phyloP scores from a whole-genome alignment of 2,113 vertebrate species.

The Raja brachyura region DNA sequence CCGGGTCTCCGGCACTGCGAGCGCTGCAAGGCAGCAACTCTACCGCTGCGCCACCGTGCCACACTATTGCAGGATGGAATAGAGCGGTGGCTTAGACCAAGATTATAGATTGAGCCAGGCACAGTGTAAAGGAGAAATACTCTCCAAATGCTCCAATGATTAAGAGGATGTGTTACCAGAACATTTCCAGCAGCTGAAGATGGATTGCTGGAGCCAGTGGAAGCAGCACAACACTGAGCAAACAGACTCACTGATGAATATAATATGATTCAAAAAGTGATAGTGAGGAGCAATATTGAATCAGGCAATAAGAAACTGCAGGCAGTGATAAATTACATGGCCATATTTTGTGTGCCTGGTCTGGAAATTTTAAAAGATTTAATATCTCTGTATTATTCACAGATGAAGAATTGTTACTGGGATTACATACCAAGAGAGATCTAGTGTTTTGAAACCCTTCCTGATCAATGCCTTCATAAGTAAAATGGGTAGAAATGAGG shows the following conservation, averaged over 20 bases:
- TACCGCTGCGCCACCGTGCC: no score
- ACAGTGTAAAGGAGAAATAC: constrained; percentile 1
- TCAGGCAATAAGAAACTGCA: background rate
- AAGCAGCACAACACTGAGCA: background rate
- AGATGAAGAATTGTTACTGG: background rate
- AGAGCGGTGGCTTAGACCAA: background rate
- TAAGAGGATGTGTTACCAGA: background rate
- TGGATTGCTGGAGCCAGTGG: background rate
- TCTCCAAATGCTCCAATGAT: background rate
- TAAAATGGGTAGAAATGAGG: background rate
- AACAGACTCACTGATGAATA: background rate
- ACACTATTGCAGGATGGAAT: background rate
- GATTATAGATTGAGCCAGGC: background rate
- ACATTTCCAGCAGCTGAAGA: background rate
- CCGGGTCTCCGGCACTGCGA: no score
- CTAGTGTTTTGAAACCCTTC: background rate
- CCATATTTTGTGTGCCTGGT: background rate
- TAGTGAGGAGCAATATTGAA: constrained; percentile 13
- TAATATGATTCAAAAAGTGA: background rate
- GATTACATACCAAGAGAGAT: no score
- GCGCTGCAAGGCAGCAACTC: no score
- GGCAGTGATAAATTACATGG: background rate
- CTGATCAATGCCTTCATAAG: background rate
- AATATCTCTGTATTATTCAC: background rate
- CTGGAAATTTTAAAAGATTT: background rate